These are phyloP conservation scores for Tympanoctomys barrerae DNA, from an alignment of 2,797 vertebrate species.

Conservation along the genomic window DNA sequence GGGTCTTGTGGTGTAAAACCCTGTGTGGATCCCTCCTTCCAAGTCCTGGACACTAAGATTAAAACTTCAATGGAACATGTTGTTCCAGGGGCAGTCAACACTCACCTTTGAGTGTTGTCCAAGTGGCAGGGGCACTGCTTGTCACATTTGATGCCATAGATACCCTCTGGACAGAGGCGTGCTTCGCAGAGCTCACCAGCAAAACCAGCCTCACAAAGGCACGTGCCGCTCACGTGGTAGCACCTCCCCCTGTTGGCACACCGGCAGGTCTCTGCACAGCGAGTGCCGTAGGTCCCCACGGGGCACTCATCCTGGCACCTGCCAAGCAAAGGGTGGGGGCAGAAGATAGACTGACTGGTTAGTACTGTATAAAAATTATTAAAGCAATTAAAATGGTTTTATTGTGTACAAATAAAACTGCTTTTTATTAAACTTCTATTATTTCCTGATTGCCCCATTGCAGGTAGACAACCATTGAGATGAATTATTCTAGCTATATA, in stretches of 20 bases:
- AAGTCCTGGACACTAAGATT: not conserved
- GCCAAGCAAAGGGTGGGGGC: not conserved
- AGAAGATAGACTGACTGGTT: not conserved
- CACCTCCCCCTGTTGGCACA: constrained; percentile 95
- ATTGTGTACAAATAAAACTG: not conserved
- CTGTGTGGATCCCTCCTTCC: not conserved
- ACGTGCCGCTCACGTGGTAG: constrained; percentile 94
- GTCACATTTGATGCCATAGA: constrained; percentile 94
- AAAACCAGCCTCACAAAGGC: constrained; percentile 95
- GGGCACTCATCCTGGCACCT: constrained; percentile 98
- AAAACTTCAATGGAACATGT: not conserved
- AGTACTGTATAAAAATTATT: not conserved
- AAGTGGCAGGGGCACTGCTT: constrained; percentile 93
- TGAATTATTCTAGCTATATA: not conserved
- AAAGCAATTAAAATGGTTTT: not conserved
- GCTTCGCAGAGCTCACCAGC: constrained; percentile 92
- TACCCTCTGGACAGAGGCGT: constrained; percentile 92
- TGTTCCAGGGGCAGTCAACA: not conserved
- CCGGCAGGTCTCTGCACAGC: constrained; percentile 92
- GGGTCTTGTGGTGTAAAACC: not conserved
- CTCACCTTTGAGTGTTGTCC: constrained; percentile 93
- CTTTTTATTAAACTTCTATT: constrained; percentile 26
- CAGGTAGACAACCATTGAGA: not conserved
- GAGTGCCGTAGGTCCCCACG: constrained; percentile 92
- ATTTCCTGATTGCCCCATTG: not conserved